These are phyloP conservation scores for Acanthosepion esculentum DNA, from an alignment of 2,888 invertebrate species.

Conservation along the genomic window DNA sequence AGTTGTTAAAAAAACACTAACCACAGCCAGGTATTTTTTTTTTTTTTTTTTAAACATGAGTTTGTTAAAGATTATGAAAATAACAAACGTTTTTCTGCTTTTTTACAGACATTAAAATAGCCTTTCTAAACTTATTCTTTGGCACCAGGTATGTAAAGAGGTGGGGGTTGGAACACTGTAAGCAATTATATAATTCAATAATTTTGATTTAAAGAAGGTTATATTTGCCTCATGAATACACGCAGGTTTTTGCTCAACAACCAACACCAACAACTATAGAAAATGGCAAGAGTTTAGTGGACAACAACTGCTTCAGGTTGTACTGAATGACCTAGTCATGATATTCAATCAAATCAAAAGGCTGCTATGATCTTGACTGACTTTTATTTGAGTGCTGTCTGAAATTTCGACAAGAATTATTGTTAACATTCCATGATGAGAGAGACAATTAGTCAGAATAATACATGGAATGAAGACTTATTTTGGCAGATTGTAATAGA, in stretches of 20 bases:
- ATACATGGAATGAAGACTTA: neutral
- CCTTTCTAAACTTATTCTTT: neutral
- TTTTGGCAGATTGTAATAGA: neutral
- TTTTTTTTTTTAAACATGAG: too few relatives aligned
- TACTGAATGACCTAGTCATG: neutral
- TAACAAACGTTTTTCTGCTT: too few relatives aligned
- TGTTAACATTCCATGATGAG: neutral
- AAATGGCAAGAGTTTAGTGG: neutral
- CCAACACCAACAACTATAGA: neutral
- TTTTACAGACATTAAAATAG: too few relatives aligned
- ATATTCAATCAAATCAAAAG: slow-evolving; percentile 13
- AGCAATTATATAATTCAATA: neutral
- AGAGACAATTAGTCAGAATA: neutral
- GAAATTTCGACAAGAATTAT: neutral
- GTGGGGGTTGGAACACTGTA: neutral
- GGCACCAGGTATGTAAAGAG: neutral
- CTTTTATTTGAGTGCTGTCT: neutral
- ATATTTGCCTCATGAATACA: neutral
- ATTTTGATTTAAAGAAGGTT: neutral
- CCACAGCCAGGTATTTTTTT: too few relatives aligned
- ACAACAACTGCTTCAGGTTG: neutral
- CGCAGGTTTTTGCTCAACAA: too few relatives aligned
- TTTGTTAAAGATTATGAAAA: too few relatives aligned
- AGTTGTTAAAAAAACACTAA: too few relatives aligned
- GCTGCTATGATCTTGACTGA: neutral